phyloP scores from a whole-genome alignment of 2,888 invertebrate species.

The Glaucopsyche alexis region DNA sequence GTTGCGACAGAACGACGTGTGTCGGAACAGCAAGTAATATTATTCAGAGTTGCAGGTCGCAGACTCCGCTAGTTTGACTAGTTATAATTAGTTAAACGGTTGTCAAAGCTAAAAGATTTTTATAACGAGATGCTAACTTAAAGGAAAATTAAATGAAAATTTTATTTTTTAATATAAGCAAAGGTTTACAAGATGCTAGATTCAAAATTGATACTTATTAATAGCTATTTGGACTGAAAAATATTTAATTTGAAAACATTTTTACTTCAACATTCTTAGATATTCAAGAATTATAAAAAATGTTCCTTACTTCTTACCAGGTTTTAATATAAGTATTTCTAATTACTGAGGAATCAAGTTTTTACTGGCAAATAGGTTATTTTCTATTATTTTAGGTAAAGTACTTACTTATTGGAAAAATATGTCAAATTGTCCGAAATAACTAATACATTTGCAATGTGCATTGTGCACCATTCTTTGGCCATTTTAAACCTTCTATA shows the following conservation, averaged over 20 bases:
- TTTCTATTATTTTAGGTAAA: too few relatives aligned
- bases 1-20: too few relatives aligned
- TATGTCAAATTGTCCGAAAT: too few relatives aligned
- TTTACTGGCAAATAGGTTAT: too few relatives aligned
- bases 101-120: background rate
- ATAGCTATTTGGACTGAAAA: background rate
- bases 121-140: background rate
- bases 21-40: too few relatives aligned
- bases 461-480: too few relatives aligned
- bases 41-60: too few relatives aligned
- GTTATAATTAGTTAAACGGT: background rate
- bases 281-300: background rate
- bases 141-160: background rate
- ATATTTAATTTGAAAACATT: background rate
- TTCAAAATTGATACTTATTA: background rate
- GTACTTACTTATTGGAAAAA: too few relatives aligned
- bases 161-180: background rate
- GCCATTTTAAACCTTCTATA: too few relatives aligned
- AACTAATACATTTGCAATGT: too few relatives aligned
- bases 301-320: too few relatives aligned
- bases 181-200: background rate
- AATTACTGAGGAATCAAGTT: background rate
- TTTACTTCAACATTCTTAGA: background rate
- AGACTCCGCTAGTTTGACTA: background rate
- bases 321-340: background rate